Evolutionary conservation across 1,140 invertebrate genomes (phyloP).

Genomic region (Plectrocnemia conspersa): DNA sequence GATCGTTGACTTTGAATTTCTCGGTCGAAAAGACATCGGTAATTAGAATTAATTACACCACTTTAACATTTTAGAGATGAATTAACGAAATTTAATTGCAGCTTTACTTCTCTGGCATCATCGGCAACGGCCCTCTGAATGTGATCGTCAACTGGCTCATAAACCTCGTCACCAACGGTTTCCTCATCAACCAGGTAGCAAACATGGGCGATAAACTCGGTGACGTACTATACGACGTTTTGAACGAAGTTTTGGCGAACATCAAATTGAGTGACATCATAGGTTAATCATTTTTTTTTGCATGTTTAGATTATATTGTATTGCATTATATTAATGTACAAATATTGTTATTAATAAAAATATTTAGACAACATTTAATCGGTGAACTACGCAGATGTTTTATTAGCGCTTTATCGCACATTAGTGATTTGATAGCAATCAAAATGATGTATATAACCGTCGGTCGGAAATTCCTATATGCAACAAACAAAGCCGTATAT

Average conservation of each 20-base stretch:
- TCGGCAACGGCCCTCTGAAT: constrained; percentile 10
- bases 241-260: constrained; percentile 17
- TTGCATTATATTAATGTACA: too few relatives aligned
- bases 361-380: too few relatives aligned
- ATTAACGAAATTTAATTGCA: background rate
- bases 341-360: too few relatives aligned
- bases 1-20: constrained; percentile 11
- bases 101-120: constrained; percentile 1
- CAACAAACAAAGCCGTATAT: too few relatives aligned
- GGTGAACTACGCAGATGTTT: too few relatives aligned
- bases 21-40: background rate
- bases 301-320: too few relatives aligned
- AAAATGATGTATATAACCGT: too few relatives aligned
- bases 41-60: background rate
- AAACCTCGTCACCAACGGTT: constrained; percentile 12
- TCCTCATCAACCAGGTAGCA: constrained; percentile 13
- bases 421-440: too few relatives aligned
- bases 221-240: constrained; percentile 17
- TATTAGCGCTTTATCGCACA: too few relatives aligned
- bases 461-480: too few relatives aligned
- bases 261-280: constrained; percentile 17
- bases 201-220: background rate
- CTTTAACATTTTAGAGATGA: background rate
- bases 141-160: constrained; percentile 11
- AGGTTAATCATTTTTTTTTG: too few relatives aligned